Conservation (phyloP, 2,113 vertebrate species). For the Phoenicopterus ruber region DNA sequence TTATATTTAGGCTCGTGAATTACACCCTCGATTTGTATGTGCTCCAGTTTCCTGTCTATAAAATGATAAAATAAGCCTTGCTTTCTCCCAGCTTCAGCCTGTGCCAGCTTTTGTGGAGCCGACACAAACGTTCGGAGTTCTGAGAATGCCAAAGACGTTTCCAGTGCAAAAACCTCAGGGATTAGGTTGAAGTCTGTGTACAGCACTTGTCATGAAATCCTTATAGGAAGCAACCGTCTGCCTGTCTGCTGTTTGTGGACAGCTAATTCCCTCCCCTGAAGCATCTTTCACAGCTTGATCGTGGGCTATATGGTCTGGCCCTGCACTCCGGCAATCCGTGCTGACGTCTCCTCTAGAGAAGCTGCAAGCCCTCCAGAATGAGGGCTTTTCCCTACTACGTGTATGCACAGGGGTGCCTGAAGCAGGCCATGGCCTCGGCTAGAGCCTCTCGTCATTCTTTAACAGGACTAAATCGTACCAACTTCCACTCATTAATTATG, state of each 20-base stretch:
- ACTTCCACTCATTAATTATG: neutral
- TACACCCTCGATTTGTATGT: neutral
- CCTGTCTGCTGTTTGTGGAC: neutral
- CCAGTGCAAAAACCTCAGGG: neutral
- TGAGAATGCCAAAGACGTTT: neutral
- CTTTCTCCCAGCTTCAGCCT: neutral
- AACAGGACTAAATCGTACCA: neutral
- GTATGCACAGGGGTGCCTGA: neutral
- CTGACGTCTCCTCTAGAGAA: neutral
- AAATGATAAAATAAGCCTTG: neutral
- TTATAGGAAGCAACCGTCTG: neutral
- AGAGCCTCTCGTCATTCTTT: neutral
- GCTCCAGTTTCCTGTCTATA: neutral
- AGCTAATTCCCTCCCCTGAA: neutral
- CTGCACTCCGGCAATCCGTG: neutral
- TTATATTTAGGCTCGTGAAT: neutral
- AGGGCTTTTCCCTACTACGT: neutral
- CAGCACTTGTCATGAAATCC: neutral
- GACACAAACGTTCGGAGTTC: neutral
- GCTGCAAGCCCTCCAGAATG: neutral
- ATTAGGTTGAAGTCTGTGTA: neutral
- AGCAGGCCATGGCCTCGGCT: neutral
- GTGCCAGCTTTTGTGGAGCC: fast-evolving
- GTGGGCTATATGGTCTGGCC: fast-evolving
- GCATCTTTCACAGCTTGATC: neutral